phyloP scores from a whole-genome alignment of 2,797 vertebrate genomes.

The Acanthopagrus latus region DNA sequence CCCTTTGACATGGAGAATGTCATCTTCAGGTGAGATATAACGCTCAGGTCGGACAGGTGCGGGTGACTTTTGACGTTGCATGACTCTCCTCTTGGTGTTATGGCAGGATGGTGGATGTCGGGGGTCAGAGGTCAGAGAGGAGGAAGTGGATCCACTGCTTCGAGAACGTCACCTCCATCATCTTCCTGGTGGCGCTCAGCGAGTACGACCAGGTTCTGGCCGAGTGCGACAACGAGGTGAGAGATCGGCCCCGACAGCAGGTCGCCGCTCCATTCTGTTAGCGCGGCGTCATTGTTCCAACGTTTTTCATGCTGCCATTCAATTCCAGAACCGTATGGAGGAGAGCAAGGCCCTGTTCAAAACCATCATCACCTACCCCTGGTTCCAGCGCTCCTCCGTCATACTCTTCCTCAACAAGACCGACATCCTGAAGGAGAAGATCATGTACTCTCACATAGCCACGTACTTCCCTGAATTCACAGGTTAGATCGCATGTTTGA shows the following conservation, averaged over 20 bases:
- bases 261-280: background rate
- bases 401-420: slow-evolving; percentile 96
- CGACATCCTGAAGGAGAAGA: slow-evolving; percentile 94
- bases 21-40: slow-evolving; percentile 87
- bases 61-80: background rate
- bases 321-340: slow-evolving; percentile 92
- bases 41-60: too few relatives aligned
- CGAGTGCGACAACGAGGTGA: slow-evolving; percentile 93
- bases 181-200: slow-evolving; percentile 94
- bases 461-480: slow-evolving; percentile 92
- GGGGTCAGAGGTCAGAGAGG: slow-evolving; percentile 93
- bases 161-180: slow-evolving; percentile 95
- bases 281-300: fast-evolving
- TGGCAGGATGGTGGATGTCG: slow-evolving; percentile 93
- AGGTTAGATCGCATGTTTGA: slow-evolving; percentile 74
- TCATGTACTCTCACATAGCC: slow-evolving; percentile 88
- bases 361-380: slow-evolving; percentile 94
- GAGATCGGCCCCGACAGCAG: slow-evolving; percentile 6
- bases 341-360: slow-evolving; percentile 95
- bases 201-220: slow-evolving; percentile 95
- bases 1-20: slow-evolving; percentile 93
- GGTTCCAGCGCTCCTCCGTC: slow-evolving; percentile 92
- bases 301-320: background rate
- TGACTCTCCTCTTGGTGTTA: background rate
- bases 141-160: slow-evolving; percentile 97